Evolutionary conservation across 2,888 invertebrate species (phyloP).

Genomic region (Cerastis rubricosa): DNA sequence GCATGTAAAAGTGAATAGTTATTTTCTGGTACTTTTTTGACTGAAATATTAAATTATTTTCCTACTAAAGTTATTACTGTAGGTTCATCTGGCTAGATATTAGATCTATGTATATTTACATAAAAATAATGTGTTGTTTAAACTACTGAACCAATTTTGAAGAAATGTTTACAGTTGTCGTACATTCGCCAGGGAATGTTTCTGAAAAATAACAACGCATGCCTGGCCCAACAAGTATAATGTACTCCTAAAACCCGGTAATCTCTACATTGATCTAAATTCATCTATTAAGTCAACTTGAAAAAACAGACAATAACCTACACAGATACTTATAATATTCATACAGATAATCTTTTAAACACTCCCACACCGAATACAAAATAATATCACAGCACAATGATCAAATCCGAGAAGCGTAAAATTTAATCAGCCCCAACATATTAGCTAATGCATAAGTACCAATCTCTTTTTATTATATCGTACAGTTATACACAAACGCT

Average conservation of each 20-base stretch:
- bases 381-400: conserved; percentile 33
- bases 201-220: too few species aligned
- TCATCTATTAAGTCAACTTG: neutral
- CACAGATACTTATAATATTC: conserved; percentile 17
- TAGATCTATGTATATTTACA: too few species aligned
- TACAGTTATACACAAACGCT: conserved; percentile 62
- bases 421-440: conserved; percentile 60
- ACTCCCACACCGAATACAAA: conserved; percentile 23
- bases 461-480: conserved; percentile 63
- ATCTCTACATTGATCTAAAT: neutral
- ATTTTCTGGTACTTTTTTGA: neutral
- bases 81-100: neutral
- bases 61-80: neutral
- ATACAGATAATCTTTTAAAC: conserved; percentile 28
- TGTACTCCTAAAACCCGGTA: neutral
- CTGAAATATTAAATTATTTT: neutral
- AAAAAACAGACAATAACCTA: neutral
- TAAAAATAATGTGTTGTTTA: too few species aligned
- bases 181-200: too few species aligned
- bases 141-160: too few species aligned
- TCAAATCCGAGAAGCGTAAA: conserved; percentile 55
- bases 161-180: too few species aligned
- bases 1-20: neutral
- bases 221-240: neutral
- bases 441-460: conserved; percentile 63